A percentile compares a stretch with the other conserved stretches of the same genome.
These are phyloP conservation scores for Drosophila erecta DNA, from an alignment of 1,140 invertebrate genomes.

Conservation along the genomic window DNA sequence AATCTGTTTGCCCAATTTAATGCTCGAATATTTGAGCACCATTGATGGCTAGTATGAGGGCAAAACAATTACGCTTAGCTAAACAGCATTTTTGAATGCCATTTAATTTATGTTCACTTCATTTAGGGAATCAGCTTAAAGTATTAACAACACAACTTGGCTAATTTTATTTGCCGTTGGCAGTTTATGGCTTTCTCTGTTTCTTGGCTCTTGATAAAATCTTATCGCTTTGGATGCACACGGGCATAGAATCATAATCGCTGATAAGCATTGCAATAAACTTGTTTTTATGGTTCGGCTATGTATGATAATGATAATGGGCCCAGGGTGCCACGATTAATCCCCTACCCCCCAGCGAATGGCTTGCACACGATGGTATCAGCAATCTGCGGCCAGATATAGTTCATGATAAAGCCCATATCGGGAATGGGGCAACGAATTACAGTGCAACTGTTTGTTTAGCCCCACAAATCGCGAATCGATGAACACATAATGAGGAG, in stretches of 20 bases:
- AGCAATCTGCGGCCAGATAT: slow-evolving; percentile 31
- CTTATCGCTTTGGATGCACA: slow-evolving; percentile 60
- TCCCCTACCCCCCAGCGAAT: slow-evolving; percentile 8
- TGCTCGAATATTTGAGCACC: background rate
- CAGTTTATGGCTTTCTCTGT: slow-evolving; percentile 25
- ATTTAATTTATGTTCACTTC: background rate
- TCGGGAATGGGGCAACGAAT: slow-evolving; percentile 27
- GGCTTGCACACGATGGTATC: slow-evolving; percentile 6
- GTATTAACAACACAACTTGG: slow-evolving; percentile 11
- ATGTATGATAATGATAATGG: slow-evolving; percentile 63
- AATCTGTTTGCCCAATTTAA: background rate
- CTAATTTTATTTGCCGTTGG: slow-evolving; percentile 16
- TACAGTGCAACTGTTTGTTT: slow-evolving; percentile 7
- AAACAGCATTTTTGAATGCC: too few relatives aligned
- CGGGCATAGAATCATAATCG: slow-evolving; percentile 51
- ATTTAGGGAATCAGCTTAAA: background rate
- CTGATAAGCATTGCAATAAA: slow-evolving; percentile 75
- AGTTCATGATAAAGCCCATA: slow-evolving; percentile 9
- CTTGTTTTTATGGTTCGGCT: slow-evolving; percentile 38
- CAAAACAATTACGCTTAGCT: too few relatives aligned
- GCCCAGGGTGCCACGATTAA: slow-evolving; percentile 16
- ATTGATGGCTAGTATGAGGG: background rate
- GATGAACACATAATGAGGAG: slow-evolving; percentile 24
- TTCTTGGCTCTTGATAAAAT: slow-evolving; percentile 42
- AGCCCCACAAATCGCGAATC: slow-evolving; percentile 6